phyloP scores from a whole-genome alignment of 2,888 invertebrate genomes.

The Xylocampa areola region DNA sequence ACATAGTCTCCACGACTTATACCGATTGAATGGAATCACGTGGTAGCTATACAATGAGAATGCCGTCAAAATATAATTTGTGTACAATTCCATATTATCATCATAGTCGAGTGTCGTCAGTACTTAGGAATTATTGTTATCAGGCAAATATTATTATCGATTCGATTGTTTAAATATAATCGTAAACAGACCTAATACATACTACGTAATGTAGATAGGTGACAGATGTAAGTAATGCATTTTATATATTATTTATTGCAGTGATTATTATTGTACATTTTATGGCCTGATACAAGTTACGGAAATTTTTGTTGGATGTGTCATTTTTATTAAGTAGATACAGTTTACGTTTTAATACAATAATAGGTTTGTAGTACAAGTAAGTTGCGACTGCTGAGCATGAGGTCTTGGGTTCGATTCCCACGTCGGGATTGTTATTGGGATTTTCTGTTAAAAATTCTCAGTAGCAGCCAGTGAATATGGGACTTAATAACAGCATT shows the following conservation, averaged over 20 bases:
- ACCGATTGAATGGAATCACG: no score
- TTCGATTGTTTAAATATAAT: slow-evolving; percentile 50
- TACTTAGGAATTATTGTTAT: slow-evolving; percentile 52
- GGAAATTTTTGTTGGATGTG: not conserved
- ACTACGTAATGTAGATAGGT: no score
- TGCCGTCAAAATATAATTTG: not conserved
- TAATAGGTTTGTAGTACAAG: no score
- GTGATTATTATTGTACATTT: not conserved
- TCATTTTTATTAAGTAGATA: not conserved
- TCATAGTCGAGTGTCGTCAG: slow-evolving; percentile 36
- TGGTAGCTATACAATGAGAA: no score
- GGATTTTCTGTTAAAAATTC: no score
- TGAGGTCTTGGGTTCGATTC: no score
- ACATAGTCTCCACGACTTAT: no score
- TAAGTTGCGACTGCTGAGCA: no score
- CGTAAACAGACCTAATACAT: slow-evolving; percentile 20
- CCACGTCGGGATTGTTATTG: no score
- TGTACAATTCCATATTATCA: slow-evolving; percentile 6
- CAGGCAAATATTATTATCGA: slow-evolving; percentile 47
- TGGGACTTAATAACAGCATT: no score
- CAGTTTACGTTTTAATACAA: no score
- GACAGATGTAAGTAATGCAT: not conserved
- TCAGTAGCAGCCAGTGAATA: no score
- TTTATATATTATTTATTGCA: slow-evolving; percentile 1
- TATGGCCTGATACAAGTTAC: not conserved